Conservation (phyloP, 1,140 invertebrate species). For the Chrysoperla carnea region DNA sequence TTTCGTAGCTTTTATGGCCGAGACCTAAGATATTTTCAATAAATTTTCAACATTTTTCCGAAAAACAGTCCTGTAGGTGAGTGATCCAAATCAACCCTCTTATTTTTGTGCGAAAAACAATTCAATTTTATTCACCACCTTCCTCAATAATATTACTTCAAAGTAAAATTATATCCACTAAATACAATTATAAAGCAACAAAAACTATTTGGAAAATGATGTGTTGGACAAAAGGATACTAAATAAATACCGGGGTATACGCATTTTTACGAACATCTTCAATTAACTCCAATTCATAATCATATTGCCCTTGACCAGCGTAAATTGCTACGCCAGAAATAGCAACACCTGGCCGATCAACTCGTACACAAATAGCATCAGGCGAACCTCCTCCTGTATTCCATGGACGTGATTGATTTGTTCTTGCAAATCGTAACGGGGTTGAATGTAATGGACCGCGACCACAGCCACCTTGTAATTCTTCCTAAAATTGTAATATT, state of each 20-base stretch:
- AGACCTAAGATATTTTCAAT: too few species aligned
- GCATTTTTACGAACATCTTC: conserved; percentile 42
- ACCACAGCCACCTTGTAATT: conserved; percentile 39
- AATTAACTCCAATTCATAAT: conserved; percentile 82
- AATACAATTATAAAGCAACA: too few species aligned
- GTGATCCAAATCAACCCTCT: too few species aligned
- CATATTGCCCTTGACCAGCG: conserved; percentile 68
- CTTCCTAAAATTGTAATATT: conserved; percentile 29
- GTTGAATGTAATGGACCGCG: conserved; percentile 57
- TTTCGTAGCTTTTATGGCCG: too few species aligned
- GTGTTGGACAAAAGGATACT: too few species aligned
- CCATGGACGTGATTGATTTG: conserved; percentile 80
- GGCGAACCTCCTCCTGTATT: conserved; percentile 93
- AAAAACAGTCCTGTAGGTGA: too few species aligned
- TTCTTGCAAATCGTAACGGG: conserved; percentile 76
- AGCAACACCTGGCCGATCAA: conserved; percentile 75
- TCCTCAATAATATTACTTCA: too few species aligned
- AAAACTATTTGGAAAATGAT: too few species aligned
- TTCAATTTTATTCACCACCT: too few species aligned
- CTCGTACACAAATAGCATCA: conserved; percentile 89
- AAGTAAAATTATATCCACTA: too few species aligned
- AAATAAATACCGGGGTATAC: conserved; percentile 4
- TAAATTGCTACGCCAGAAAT: conserved; percentile 82
- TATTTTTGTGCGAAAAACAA: too few species aligned
- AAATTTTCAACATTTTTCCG: too few species aligned